These are phyloP conservation scores for Chrysocyon brachyurus DNA, from an alignment of 2,797 vertebrate genomes.

Conservation along the genomic window DNA sequence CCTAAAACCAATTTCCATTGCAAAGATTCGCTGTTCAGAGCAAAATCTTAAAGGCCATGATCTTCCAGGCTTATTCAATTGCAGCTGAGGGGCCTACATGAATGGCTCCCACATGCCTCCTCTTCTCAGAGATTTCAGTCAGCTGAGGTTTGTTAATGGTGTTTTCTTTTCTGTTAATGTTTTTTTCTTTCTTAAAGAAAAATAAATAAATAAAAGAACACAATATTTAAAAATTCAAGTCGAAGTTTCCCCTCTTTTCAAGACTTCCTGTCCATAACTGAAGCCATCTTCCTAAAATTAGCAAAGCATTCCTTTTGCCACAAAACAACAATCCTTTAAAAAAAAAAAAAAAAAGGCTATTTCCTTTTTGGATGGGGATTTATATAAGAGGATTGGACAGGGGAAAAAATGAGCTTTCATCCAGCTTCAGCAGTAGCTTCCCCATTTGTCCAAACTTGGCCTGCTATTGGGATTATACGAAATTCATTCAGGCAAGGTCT, in stretches of 20 bases:
- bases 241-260: slow-evolving; percentile 20
- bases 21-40: neutral
- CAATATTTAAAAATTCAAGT: slow-evolving; percentile 36
- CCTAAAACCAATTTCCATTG: neutral
- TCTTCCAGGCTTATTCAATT: neutral
- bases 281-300: slow-evolving; percentile 79
- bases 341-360: neutral
- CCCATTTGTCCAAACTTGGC: neutral
- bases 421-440: slow-evolving; percentile 56
- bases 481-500: neutral
- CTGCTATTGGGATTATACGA: slow-evolving; percentile 25
- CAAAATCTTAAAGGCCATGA: neutral
- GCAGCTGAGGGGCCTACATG: neutral
- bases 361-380: slow-evolving; percentile 74
- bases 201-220: slow-evolving; percentile 18
- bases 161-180: slow-evolving; percentile 8
- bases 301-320: slow-evolving; percentile 65
- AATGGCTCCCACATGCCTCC: neutral
- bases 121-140: neutral
- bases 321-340: slow-evolving; percentile 66
- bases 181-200: slow-evolving; percentile 10
- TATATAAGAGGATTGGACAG: slow-evolving; percentile 24
- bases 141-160: neutral
- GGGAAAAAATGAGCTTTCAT: neutral
- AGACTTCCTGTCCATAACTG: slow-evolving; percentile 76